These are phyloP conservation scores for Brachypterus glaber DNA, from an alignment of 2,888 invertebrate genomes.

Conservation along the genomic window DNA sequence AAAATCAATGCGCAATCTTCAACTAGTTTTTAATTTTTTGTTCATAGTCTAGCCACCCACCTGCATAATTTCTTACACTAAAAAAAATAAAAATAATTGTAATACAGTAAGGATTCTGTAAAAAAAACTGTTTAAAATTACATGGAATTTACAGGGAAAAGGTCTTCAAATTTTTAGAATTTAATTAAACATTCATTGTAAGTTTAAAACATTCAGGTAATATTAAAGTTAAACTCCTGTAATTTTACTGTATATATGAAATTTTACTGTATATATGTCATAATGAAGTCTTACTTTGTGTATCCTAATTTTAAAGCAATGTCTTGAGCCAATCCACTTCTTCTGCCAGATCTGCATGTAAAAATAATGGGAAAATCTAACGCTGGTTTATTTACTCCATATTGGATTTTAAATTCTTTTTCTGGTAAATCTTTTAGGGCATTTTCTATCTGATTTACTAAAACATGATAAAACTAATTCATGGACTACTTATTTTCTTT, in stretches of 20 bases:
- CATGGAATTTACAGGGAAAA: too few relatives aligned
- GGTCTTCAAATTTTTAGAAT: too few relatives aligned
- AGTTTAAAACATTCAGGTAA: too few relatives aligned
- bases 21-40: constrained; percentile 8
- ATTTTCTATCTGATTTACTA: constrained; percentile 46
- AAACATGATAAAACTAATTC: constrained; percentile 22
- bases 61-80: constrained; percentile 24
- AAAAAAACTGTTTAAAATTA: too few relatives aligned
- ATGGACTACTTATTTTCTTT: background rate
- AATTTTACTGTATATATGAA: too few relatives aligned
- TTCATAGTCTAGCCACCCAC: constrained; percentile 27
- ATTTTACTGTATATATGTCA: too few relatives aligned
- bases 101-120: too few relatives aligned
- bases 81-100: constrained; percentile 12
- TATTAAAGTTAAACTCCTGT: too few relatives aligned
- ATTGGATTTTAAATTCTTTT: constrained; percentile 48
- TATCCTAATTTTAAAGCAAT: constrained; percentile 49
- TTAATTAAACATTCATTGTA: too few relatives aligned
- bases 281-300: constrained; percentile 44
- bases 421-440: constrained; percentile 41
- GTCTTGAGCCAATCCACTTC: constrained; percentile 53
- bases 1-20: too few relatives aligned
- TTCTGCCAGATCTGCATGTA: constrained; percentile 57
- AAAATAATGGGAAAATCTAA: constrained; percentile 53
- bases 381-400: constrained; percentile 49